Percentiles rank a stretch among this genome's conserved stretches.
Evolutionary conservation across 2,797 vertebrate species (phyloP).

Genomic region (Chiroxiphia lanceolata): DNA sequence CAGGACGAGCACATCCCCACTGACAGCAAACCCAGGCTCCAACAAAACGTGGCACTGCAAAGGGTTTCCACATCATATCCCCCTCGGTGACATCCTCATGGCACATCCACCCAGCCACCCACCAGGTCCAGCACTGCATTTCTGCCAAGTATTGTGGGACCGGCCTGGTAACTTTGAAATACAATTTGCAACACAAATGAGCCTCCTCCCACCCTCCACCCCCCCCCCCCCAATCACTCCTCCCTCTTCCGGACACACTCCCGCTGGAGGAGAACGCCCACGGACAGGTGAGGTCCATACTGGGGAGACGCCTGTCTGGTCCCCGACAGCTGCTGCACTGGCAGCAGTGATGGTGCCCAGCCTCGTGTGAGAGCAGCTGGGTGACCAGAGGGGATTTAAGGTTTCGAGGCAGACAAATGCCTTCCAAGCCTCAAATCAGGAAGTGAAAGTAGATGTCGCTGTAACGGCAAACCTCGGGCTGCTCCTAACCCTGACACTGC

Average conservation of each 20-base stretch:
- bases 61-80: not conserved
- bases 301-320: fast-evolving
- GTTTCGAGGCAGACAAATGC: constrained; percentile 9
- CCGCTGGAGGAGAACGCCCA: not conserved
- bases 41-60: fast-evolving
- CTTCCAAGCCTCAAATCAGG: constrained; percentile 23
- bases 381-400: not conserved
- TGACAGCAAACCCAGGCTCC: not conserved
- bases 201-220: fast-evolving
- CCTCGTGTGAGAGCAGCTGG: not conserved
- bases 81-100: fast-evolving
- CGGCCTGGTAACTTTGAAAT: not conserved
- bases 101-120: not conserved
- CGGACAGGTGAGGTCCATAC: fast-evolving
- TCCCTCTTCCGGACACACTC: not conserved
- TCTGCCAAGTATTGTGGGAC: not conserved
- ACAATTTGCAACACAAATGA: not conserved
- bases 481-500: fast-evolving
- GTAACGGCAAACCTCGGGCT: not conserved
- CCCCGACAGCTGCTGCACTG: fast-evolving
- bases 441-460: constrained; percentile 37
- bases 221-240: fast-evolving
- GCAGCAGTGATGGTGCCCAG: not conserved
- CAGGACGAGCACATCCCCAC: fast-evolving
- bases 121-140: not conserved